phyloP scores from a whole-genome alignment of 2,113 vertebrate genomes.

The Lonchura striata region DNA sequence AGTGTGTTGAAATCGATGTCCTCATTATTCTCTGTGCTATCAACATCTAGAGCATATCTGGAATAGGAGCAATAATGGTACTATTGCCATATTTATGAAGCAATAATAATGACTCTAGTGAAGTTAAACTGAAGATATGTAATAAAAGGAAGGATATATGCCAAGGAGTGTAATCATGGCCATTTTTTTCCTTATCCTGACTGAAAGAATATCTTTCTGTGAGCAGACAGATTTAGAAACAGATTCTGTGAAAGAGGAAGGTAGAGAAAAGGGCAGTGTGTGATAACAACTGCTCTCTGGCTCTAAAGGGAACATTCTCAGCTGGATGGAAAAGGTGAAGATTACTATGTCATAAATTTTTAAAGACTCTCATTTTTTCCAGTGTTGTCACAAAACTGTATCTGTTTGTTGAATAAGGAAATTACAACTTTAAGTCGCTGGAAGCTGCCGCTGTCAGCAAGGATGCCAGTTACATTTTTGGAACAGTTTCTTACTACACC shows the following conservation, averaged over 20 bases:
- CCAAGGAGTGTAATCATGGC: background rate
- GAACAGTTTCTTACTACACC: background rate
- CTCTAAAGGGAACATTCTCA: background rate
- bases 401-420: conserved; percentile 28
- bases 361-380: background rate
- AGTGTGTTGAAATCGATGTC: background rate
- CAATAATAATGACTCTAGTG: conserved; percentile 37
- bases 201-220: background rate
- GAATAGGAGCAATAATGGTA: background rate
- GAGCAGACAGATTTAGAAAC: background rate
- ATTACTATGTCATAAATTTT: conserved; percentile 2
- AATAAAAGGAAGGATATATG: conserved; percentile 44
- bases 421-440: conserved; percentile 7
- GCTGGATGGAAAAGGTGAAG: background rate
- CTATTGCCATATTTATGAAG: conserved; percentile 7
- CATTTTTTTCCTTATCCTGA: conserved; percentile 5
- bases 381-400: background rate
- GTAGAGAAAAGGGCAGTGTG: background rate
- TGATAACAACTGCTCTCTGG: background rate
- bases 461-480: conserved; percentile 23
- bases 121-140: conserved; percentile 26
- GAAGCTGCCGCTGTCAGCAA: background rate
- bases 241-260: background rate
- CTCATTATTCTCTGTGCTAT: background rate
- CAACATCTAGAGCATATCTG: background rate